These are phyloP conservation scores for Cheirogaleus medius DNA, from an alignment of 2,113 vertebrate species.

Conservation along the genomic window DNA sequence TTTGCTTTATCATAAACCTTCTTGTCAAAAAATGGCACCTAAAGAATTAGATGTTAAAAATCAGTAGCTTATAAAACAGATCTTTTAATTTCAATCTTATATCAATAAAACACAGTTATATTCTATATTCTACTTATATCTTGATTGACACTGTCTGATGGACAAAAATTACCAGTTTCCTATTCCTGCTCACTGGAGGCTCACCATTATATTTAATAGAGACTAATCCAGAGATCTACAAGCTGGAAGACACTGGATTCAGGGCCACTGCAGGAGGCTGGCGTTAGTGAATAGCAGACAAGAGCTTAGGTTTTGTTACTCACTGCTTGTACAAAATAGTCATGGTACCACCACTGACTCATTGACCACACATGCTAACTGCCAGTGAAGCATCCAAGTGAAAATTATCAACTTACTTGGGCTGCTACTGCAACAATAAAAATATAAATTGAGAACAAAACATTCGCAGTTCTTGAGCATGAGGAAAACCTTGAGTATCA, in stretches of 20 bases:
- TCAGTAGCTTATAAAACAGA: neutral
- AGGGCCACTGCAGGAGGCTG: neutral
- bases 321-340: neutral
- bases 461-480: neutral
- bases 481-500: neutral
- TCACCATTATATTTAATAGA: neutral
- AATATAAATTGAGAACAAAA: neutral
- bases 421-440: neutral
- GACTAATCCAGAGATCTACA: neutral
- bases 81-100: constrained; percentile 5
- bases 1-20: neutral
- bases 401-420: neutral
- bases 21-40: neutral
- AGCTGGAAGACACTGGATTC: neutral
- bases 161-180: neutral
- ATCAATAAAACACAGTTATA: neutral
- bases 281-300: neutral
- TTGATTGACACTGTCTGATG: neutral
- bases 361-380: neutral
- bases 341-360: neutral
- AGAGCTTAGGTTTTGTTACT: neutral
- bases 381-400: neutral
- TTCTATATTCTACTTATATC: neutral
- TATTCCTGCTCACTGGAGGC: neutral
- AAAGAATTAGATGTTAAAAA: neutral